Conservation (phyloP, 1,140 invertebrate species). For the Phortica variegata region DNA sequence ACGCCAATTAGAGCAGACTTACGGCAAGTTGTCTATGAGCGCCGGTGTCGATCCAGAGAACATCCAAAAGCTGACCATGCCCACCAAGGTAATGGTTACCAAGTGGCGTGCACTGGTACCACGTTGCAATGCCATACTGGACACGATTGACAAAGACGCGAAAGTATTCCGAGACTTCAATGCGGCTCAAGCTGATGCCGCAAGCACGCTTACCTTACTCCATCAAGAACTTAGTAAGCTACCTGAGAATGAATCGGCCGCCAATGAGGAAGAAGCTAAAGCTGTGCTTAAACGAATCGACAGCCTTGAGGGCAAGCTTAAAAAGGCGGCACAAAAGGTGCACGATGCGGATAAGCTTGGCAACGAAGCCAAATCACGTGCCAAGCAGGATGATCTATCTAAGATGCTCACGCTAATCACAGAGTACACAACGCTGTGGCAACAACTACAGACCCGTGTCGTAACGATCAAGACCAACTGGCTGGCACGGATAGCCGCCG, state of each 20-base stretch:
- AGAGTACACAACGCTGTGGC: constrained; percentile 69
- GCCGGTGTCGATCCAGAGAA: constrained; percentile 65
- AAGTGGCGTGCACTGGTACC: constrained; percentile 63
- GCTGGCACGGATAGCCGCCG: constrained; percentile 19
- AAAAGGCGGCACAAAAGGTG: constrained; percentile 59
- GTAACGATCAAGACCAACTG: constrained; percentile 59
- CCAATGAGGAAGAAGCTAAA: constrained; percentile 55
- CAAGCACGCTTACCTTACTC: constrained; percentile 68
- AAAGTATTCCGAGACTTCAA: constrained; percentile 68
- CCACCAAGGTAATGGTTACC: constrained; percentile 60
- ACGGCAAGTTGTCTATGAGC: constrained; percentile 62
- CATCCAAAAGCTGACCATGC: constrained; percentile 60
- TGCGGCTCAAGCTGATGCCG: constrained; percentile 67
- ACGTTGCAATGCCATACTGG: constrained; percentile 57
- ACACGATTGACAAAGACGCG: constrained; percentile 59
- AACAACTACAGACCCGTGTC: constrained; percentile 63
- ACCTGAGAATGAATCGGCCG: constrained; percentile 61
- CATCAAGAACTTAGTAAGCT: constrained; percentile 70
- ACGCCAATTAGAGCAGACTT: constrained; percentile 65
- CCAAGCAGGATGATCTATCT: constrained; percentile 60
- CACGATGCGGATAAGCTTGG: constrained; percentile 63
- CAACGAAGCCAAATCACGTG: constrained; percentile 62
- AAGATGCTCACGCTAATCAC: constrained; percentile 67
- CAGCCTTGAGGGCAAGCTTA: constrained; percentile 63
- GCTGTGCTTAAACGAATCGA: constrained; percentile 58